A percentile compares a stretch with the other conserved stretches of the same genome.
phyloP scores from a whole-genome alignment of 2,888 invertebrate genomes.

The Adelognathus sp. region DNA sequence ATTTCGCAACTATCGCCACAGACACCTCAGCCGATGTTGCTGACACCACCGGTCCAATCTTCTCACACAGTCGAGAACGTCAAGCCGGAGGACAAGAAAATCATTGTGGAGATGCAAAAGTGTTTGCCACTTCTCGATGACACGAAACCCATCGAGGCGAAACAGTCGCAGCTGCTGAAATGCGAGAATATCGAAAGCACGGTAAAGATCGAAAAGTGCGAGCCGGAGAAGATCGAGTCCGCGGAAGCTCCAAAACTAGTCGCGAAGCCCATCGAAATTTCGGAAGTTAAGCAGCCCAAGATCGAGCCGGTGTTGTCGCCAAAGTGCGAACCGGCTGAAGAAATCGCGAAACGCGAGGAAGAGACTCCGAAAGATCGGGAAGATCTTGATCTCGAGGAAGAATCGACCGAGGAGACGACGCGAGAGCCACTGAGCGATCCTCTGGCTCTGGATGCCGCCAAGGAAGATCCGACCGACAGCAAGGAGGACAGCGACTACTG shows the following conservation, averaged over 20 bases:
- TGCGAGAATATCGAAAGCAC: constrained; percentile 59
- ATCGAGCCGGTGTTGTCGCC: constrained; percentile 60
- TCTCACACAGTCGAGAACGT: constrained; percentile 64
- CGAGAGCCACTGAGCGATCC: constrained; percentile 74
- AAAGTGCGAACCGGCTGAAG: constrained; percentile 68
- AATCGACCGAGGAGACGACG: constrained; percentile 67
- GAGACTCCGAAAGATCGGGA: constrained; percentile 60
- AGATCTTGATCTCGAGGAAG: constrained; percentile 71
- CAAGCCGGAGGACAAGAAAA: constrained; percentile 70
- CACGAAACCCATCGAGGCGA: constrained; percentile 38
- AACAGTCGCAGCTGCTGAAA: constrained; percentile 4
- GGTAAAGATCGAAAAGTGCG: constrained; percentile 62
- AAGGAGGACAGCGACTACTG: constrained; percentile 90
- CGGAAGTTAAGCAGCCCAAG: constrained; percentile 58
- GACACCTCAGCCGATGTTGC: constrained; percentile 68
- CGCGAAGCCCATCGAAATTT: constrained; percentile 18
- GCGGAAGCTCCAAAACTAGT: not conserved
- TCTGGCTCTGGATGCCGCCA: constrained; percentile 73
- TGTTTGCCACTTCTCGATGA: constrained; percentile 38
- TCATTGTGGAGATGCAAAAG: constrained; percentile 46
- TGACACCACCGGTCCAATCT: constrained; percentile 65
- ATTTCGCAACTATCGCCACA: constrained; percentile 30
- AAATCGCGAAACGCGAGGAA: constrained; percentile 68
- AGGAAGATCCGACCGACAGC: constrained; percentile 81
- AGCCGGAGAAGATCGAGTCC: constrained; percentile 41